Conservation (phyloP, 2,113 vertebrate genomes). For the Lasiurus borealis region DNA sequence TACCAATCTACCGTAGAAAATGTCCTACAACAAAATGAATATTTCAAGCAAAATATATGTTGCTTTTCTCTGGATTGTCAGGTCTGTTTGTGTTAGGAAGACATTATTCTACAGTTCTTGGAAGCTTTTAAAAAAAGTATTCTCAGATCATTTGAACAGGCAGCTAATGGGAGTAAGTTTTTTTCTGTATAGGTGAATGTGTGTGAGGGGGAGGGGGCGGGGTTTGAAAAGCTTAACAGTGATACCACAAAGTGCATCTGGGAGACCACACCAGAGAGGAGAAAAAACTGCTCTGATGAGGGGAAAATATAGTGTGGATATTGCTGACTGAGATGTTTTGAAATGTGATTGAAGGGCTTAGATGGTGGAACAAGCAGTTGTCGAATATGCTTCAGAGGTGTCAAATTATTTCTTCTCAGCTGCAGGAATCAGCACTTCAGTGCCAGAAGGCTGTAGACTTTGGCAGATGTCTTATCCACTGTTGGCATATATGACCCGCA, state of each 20-base stretch:
- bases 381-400: constrained; percentile 90
- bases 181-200: constrained; percentile 87
- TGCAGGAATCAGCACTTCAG: constrained; percentile 86
- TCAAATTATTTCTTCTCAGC: constrained; percentile 93
- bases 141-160: constrained; percentile 91
- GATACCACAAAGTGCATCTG: constrained; percentile 91
- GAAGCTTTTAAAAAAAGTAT: constrained; percentile 88
- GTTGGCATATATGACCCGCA: constrained; percentile 84
- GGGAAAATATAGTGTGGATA: constrained; percentile 88
- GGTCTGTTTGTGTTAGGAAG: constrained; percentile 89
- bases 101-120: constrained; percentile 88
- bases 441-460: constrained; percentile 89
- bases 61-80: constrained; percentile 77
- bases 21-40: constrained; percentile 57
- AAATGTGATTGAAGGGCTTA: constrained; percentile 87
- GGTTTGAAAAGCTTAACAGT: constrained; percentile 89
- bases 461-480: constrained; percentile 89
- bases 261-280: constrained; percentile 89
- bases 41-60: constrained; percentile 54
- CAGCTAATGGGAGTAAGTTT: constrained; percentile 87
- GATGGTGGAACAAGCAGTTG: constrained; percentile 91
- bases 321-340: constrained; percentile 92
- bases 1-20: neutral
- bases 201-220: constrained; percentile 42
- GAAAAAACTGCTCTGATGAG: constrained; percentile 87